Conservation (phyloP, 2,888 invertebrate genomes). For the Sipunculus nudus region DNA sequence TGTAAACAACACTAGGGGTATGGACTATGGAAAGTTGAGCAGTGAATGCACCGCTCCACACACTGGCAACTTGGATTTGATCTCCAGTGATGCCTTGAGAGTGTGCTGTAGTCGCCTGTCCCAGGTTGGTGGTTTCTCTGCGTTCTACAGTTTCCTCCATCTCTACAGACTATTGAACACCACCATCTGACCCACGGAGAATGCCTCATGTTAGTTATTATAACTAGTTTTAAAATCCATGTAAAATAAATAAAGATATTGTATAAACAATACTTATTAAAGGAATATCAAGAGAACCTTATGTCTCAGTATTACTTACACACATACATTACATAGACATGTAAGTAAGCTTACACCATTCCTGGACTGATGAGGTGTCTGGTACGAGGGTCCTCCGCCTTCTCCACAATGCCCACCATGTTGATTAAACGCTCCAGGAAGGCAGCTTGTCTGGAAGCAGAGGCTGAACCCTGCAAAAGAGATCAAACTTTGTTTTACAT, state of each 20-base stretch:
- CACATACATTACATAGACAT: background rate
- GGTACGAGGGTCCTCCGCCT: constrained; percentile 46
- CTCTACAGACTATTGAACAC: too few species aligned
- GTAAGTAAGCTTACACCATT: background rate
- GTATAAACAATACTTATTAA: background rate
- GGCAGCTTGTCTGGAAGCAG: constrained; percentile 44
- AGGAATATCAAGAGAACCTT: background rate
- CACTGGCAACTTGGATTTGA: too few species aligned
- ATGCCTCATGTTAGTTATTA: too few species aligned
- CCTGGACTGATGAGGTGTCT: background rate
- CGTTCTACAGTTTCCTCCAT: too few species aligned
- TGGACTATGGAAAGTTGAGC: too few species aligned
- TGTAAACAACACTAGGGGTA: too few species aligned
- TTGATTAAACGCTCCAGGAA: constrained; percentile 56
- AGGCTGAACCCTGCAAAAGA: constrained; percentile 47
- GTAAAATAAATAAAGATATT: background rate
- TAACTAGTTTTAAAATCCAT: background rate
- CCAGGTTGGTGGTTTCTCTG: too few species aligned
- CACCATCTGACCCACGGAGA: too few species aligned
- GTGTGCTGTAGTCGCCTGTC: too few species aligned
- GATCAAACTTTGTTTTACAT: background rate
- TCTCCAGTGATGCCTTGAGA: too few species aligned
- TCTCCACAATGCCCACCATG: constrained; percentile 49
- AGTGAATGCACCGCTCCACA: too few species aligned
- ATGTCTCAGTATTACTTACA: background rate